Evolutionary conservation across 1,140 invertebrate species (phyloP), one percentile per base, ranked within the genome.

Genomic region (Drosophila sturtevanti): DNA sequence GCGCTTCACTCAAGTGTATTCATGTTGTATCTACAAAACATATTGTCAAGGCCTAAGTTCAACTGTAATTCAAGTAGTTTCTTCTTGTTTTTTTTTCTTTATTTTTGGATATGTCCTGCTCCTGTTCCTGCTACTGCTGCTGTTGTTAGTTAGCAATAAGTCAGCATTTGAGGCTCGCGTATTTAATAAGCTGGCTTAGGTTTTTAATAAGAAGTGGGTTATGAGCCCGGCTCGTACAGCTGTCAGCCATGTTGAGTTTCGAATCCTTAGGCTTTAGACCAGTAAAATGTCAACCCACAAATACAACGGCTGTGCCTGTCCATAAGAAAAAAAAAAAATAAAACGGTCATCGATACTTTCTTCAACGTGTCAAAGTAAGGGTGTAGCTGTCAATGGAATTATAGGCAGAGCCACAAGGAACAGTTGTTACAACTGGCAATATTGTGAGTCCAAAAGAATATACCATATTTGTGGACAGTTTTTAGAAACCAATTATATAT

Each of bases 131-230:
- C 10, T 68, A 60, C 14, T 61, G 37, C 60, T 72, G 52, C 44
- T 24, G 5, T 69, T 35, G 51, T 37, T 51, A 38, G 73, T 66
- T 73, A 77, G 62, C 64, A 48, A 77, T 85, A 85, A 78, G 73
- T 81, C 75, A n/a, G 68, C 56, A 34, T 38, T 69, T 65, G 24
- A 35, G 24, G 35, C 61, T 48, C 59, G 58, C 48, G 61, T 41
- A 35, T 79, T 82, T 87, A 86, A 86, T 86, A 86, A 86, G 82
- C 82, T 67, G 82, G 82, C 82, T 86, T 87, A 87, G 79, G 82
- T 86, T 87, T 86, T 86, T 82, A 86, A 87, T 82, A 82, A 82
- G 82, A 87, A 87, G 62, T 86, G 60, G 56, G 64, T 74, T 86
- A 79, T 75, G 75, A 77, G 78, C 52, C 80, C 52, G 70, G 48